These are phyloP conservation scores for Sternotherus odoratus DNA, from an alignment of 2,797 vertebrate genomes.

Conservation along the genomic window DNA sequence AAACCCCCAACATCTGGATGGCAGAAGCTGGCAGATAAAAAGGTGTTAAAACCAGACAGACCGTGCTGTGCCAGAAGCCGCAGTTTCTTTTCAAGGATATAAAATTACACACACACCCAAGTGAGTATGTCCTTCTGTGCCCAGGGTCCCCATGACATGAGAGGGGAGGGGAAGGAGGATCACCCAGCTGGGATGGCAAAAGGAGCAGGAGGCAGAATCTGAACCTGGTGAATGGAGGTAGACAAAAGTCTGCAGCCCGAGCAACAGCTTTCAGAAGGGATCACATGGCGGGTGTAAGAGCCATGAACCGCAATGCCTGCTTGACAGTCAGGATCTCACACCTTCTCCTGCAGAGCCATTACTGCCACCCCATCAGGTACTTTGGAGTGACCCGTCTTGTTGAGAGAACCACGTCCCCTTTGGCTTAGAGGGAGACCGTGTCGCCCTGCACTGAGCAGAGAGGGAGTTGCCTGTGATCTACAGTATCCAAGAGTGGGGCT, in stretches of 20 bases:
- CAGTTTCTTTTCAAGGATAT: background rate
- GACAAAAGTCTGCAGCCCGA: background rate
- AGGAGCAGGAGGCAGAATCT: background rate
- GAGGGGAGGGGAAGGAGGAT: background rate
- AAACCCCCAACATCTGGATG: background rate
- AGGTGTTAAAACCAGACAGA: background rate
- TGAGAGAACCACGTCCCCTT: too few species aligned
- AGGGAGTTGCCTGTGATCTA: too few species aligned
- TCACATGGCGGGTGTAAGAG: background rate
- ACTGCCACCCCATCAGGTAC: background rate
- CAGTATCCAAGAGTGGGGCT: too few species aligned
- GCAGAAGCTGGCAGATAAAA: background rate
- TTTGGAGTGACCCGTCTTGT: background rate
- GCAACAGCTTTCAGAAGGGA: background rate
- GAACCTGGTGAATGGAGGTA: background rate
- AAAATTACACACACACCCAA: background rate
- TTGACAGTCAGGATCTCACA: background rate
- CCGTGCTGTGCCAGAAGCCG: background rate
- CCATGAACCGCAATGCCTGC: background rate
- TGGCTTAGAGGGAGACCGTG: background rate
- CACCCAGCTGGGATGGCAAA: background rate
- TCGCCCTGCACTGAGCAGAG: background rate
- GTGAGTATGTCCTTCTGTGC: background rate
- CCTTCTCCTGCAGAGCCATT: background rate
- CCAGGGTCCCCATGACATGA: rapidly evolving